phyloP scores from a whole-genome alignment of 2,797 vertebrate species.

The Propithecus perrieri region DNA sequence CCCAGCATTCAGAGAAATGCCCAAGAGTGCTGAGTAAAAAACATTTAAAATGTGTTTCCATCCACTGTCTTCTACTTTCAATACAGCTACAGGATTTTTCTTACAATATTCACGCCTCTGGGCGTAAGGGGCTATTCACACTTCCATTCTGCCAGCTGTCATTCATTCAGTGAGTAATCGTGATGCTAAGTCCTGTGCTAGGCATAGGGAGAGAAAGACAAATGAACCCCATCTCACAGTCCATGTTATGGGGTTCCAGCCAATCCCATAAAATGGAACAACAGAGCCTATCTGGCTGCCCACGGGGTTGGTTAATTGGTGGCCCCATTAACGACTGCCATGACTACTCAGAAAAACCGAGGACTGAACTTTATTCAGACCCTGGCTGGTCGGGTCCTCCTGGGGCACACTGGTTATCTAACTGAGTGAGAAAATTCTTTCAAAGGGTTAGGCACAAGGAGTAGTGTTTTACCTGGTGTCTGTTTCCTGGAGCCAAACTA shows the following conservation, averaged over 20 bases:
- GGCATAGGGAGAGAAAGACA: background rate
- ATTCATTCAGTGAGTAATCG: background rate
- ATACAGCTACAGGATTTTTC: background rate
- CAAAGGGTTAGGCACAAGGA: background rate
- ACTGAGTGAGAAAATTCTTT: background rate
- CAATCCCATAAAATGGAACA: background rate
- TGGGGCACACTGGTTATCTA: background rate
- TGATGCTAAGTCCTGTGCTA: background rate
- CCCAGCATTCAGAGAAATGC: background rate
- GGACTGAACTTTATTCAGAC: background rate
- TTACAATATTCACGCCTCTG: background rate
- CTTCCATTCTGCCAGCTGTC: background rate
- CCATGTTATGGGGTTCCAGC: background rate
- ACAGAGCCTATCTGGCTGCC: too few species aligned
- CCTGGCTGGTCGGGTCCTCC: background rate
- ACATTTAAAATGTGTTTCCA: background rate
- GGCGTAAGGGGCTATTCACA: background rate
- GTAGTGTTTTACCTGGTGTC: background rate
- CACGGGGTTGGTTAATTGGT: fast-evolving
- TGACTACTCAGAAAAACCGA: background rate
- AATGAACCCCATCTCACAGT: background rate
- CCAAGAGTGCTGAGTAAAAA: background rate
- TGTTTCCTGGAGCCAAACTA: background rate
- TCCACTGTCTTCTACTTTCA: background rate
- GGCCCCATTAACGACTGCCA: fast-evolving